These are phyloP conservation scores for Dynastes maya DNA, from an alignment of 2,888 invertebrate genomes.

Conservation along the genomic window DNA sequence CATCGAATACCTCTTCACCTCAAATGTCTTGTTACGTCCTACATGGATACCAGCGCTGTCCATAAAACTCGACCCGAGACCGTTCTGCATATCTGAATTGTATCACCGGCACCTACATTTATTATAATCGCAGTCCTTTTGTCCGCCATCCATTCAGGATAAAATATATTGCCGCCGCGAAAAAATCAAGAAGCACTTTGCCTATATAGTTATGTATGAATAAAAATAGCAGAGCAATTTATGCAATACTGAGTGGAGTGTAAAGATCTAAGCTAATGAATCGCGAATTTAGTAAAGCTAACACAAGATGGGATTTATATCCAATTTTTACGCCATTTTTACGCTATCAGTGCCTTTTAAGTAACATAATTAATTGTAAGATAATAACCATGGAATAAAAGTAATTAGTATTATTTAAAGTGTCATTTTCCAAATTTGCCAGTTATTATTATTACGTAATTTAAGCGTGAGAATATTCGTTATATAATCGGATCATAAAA, in stretches of 20 bases:
- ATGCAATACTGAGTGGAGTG: constrained; percentile 2
- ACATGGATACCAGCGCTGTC: constrained; percentile 60
- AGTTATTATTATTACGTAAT: too few relatives aligned
- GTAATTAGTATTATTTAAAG: too few relatives aligned
- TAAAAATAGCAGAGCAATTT: background rate
- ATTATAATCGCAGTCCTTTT: constrained; percentile 40
- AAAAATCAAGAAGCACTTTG: constrained; percentile 14
- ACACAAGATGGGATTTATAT: too few relatives aligned
- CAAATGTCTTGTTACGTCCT: constrained; percentile 60
- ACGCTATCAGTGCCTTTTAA: background rate
- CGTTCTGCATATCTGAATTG: constrained; percentile 62
- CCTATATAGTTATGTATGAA: background rate
- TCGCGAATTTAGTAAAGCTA: too few relatives aligned
- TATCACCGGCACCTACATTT: constrained; percentile 42
- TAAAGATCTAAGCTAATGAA: too few relatives aligned
- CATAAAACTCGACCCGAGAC: constrained; percentile 56
- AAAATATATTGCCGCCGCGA: constrained; percentile 24
- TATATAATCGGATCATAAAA: too few relatives aligned
- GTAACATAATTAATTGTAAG: too few relatives aligned
- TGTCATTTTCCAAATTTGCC: too few relatives aligned
- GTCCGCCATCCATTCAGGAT: constrained; percentile 23
- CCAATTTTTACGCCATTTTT: background rate
- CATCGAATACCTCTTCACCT: constrained; percentile 64
- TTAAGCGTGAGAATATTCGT: too few relatives aligned
- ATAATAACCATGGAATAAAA: too few relatives aligned